phyloP scores from a whole-genome alignment of 2,888 invertebrate genomes.

The Idaea straminata region DNA sequence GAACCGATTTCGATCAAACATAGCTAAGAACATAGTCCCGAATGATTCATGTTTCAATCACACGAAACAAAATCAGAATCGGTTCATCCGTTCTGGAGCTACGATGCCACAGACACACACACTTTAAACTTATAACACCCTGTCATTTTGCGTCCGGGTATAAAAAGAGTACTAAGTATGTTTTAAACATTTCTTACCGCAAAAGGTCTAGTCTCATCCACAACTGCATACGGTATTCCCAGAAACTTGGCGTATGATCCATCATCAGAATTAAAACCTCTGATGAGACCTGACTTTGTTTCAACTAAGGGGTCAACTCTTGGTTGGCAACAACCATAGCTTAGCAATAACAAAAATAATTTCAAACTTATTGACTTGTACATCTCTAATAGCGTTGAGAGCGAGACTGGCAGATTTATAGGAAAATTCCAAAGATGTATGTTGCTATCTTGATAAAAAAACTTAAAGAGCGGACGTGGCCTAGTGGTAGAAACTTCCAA shows the following conservation, averaged over 20 bases:
- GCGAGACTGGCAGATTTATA: background rate
- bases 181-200: conserved; percentile 27
- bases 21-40: too few species aligned
- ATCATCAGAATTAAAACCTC: conserved; percentile 17
- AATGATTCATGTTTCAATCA: too few species aligned
- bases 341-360: background rate
- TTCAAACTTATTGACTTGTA: background rate
- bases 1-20: too few species aligned
- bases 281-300: background rate
- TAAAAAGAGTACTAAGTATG: too few species aligned
- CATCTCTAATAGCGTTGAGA: background rate
- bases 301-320: background rate
- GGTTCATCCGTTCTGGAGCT: too few species aligned
- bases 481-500: background rate
- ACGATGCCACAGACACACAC: too few species aligned
- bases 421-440: background rate
- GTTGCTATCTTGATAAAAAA: background rate
- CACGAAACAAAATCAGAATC: too few species aligned
- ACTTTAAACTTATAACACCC: too few species aligned
- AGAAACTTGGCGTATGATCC: conserved; percentile 30
- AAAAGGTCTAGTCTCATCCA: conserved; percentile 33
- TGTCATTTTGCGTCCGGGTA: too few species aligned
- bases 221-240: conserved; percentile 39
- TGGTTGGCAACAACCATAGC: background rate
- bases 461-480: background rate